Conservation (phyloP, 2,888 invertebrate genomes). For the Tetramorium bicarinatum region DNA sequence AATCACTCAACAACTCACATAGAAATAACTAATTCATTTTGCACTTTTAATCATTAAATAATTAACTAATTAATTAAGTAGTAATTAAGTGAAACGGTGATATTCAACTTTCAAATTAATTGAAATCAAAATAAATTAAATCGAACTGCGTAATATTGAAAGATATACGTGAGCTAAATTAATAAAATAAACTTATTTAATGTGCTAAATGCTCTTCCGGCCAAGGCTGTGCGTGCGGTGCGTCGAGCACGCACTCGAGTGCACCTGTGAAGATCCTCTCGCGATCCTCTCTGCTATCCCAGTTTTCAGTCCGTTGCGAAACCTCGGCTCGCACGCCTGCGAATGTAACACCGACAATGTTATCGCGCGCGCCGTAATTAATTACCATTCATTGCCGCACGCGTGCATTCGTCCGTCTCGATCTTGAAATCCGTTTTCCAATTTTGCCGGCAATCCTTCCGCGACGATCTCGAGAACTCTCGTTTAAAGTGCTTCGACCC, state of each 20-base stretch:
- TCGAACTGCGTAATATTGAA: not conserved
- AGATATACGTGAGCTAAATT: not conserved
- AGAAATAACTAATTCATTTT: not conserved
- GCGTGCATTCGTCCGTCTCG: not conserved
- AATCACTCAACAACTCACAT: not conserved
- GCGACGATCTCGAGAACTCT: conserved; percentile 5
- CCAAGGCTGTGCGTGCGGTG: not conserved
- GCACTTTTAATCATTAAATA: not conserved
- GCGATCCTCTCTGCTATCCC: conserved; percentile 78
- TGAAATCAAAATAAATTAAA: not conserved
- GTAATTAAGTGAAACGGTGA: not conserved
- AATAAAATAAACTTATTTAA: not conserved
- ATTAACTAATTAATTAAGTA: not conserved
- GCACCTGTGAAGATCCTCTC: conserved; percentile 72
- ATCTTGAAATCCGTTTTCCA: not conserved
- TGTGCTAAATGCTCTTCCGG: not conserved
- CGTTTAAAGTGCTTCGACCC: not conserved
- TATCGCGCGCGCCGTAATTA: conserved; percentile 35
- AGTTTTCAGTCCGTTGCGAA: conserved; percentile 80
- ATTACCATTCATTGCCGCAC: not conserved
- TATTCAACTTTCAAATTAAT: not conserved
- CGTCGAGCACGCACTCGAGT: conserved; percentile 32
- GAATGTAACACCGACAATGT: conserved; percentile 34
- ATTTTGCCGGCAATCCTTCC: not conserved
- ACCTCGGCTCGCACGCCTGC: conserved; percentile 49